These are phyloP conservation scores for Drosophila neotestacea DNA, from an alignment of 2,888 invertebrate genomes.

Conservation along the genomic window DNA sequence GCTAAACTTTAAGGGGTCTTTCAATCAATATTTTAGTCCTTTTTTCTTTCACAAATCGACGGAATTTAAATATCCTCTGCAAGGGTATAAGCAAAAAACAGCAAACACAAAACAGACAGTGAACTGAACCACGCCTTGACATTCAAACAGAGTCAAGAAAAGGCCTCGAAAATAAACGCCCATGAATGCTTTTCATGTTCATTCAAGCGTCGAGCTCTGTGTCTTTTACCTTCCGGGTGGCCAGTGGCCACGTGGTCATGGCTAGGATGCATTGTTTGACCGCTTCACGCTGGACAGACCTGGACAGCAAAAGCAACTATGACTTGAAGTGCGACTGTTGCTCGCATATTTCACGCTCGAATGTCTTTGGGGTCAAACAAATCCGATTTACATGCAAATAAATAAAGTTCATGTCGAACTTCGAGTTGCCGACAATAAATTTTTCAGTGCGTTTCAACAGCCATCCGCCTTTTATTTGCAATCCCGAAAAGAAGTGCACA, in stretches of 20 bases:
- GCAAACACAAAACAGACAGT: constrained; percentile 35
- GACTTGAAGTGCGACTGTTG: constrained; percentile 10
- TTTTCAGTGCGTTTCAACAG: constrained; percentile 73
- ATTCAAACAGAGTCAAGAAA: constrained; percentile 32
- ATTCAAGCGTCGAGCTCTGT: constrained; percentile 44
- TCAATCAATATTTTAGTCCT: not conserved
- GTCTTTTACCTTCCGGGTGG: constrained; percentile 38
- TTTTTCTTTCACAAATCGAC: not conserved
- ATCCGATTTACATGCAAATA: constrained; percentile 84
- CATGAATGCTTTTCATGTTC: constrained; percentile 43
- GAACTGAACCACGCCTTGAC: constrained; percentile 34
- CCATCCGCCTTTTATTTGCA: constrained; percentile 1
- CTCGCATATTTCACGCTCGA: constrained; percentile 72
- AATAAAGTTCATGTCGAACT: constrained; percentile 83
- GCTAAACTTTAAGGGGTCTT: too few relatives aligned
- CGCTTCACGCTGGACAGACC: constrained; percentile 3
- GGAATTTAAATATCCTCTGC: too few relatives aligned
- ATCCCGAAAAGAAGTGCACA: constrained; percentile 22
- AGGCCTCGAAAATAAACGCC: constrained; percentile 14
- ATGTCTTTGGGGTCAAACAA: constrained; percentile 79
- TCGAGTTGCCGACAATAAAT: constrained; percentile 80
- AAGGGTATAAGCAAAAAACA: constrained; percentile 23
- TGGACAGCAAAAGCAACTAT: not conserved
- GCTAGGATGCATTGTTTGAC: constrained; percentile 31
- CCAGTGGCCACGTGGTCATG: constrained; percentile 27